Evolutionary conservation across 2,797 vertebrate genomes (phyloP).

Genomic region (Enteromius radiatus): DNA sequence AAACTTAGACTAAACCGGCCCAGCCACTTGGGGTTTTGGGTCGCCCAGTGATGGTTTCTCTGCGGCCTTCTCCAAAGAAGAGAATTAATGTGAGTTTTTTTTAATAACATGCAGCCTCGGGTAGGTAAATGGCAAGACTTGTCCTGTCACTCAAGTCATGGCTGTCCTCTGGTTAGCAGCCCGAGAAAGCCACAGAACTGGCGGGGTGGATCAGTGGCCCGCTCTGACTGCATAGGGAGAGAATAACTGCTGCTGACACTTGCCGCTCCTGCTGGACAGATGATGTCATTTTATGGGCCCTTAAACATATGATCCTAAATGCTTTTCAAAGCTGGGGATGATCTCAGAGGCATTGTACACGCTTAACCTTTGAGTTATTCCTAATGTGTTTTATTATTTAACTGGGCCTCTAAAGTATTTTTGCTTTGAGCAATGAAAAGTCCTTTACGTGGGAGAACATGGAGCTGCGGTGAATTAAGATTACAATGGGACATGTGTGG

Average conservation of each 20-base stretch:
- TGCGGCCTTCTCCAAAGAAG: constrained; percentile 55
- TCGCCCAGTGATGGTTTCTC: constrained; percentile 70
- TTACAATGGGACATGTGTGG: constrained; percentile 55
- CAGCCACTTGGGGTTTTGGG: constrained; percentile 77
- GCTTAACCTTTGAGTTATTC: constrained; percentile 66
- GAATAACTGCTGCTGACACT: constrained; percentile 48
- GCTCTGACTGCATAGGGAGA: constrained; percentile 46
- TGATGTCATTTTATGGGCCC: constrained; percentile 68
- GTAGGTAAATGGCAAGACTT: constrained; percentile 72
- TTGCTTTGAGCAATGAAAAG: constrained; percentile 58
- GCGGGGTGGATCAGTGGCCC: constrained; percentile 44
- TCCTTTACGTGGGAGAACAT: constrained; percentile 53
- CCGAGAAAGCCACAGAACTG: constrained; percentile 59
- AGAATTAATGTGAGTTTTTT: constrained; percentile 70
- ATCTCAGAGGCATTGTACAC: constrained; percentile 69
- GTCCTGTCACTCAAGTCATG: constrained; percentile 64
- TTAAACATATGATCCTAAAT: constrained; percentile 64
- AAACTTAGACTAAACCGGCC: constrained; percentile 72
- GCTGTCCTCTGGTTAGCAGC: constrained; percentile 66
- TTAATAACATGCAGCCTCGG: constrained; percentile 67
- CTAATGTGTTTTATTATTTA: constrained; percentile 65
- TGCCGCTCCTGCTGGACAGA: constrained; percentile 46
- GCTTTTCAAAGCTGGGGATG: constrained; percentile 63
- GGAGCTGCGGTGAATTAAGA: constrained; percentile 66
- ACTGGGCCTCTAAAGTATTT: constrained; percentile 64